These are phyloP conservation scores for Saturnia pavonia DNA, from an alignment of 2,888 invertebrate genomes.

Conservation along the genomic window DNA sequence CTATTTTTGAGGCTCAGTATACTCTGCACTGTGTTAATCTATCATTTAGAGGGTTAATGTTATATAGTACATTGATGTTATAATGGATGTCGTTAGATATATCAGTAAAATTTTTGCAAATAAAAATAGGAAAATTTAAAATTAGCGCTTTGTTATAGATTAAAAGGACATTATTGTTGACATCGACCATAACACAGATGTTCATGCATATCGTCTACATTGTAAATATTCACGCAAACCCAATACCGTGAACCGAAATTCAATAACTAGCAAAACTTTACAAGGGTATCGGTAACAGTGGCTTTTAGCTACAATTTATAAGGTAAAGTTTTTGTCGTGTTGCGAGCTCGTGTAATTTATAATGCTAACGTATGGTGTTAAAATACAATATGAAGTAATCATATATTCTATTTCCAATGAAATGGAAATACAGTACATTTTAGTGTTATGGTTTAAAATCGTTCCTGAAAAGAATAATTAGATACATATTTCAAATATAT, in stretches of 20 bases:
- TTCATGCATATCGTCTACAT: neutral
- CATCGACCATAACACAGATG: neutral
- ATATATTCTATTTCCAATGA: neutral
- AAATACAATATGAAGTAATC: neutral
- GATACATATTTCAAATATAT: too few relatives aligned
- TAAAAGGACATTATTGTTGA: neutral
- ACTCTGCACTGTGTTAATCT: too few relatives aligned
- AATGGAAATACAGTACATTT: neutral
- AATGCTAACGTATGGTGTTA: neutral
- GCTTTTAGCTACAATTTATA: constrained; percentile 40
- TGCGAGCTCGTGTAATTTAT: constrained; percentile 14
- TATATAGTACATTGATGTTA: too few relatives aligned
- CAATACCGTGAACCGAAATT: constrained; percentile 25
- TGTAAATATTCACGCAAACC: constrained; percentile 7
- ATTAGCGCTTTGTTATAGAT: too few relatives aligned
- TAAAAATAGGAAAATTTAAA: too few relatives aligned
- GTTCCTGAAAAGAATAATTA: neutral
- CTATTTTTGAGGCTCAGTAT: too few relatives aligned
- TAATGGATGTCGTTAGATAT: too few relatives aligned
- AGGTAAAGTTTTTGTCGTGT: constrained; percentile 37
- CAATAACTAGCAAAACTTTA: constrained; percentile 45
- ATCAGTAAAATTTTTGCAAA: too few relatives aligned
- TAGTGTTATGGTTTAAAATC: neutral
- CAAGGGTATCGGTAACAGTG: constrained; percentile 39
- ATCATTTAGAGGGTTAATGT: too few relatives aligned